Percentiles rank a stretch among this genome's conserved stretches.
phyloP scores from a whole-genome alignment of 2,888 invertebrate genomes.

The Hypsopygia costalis region DNA sequence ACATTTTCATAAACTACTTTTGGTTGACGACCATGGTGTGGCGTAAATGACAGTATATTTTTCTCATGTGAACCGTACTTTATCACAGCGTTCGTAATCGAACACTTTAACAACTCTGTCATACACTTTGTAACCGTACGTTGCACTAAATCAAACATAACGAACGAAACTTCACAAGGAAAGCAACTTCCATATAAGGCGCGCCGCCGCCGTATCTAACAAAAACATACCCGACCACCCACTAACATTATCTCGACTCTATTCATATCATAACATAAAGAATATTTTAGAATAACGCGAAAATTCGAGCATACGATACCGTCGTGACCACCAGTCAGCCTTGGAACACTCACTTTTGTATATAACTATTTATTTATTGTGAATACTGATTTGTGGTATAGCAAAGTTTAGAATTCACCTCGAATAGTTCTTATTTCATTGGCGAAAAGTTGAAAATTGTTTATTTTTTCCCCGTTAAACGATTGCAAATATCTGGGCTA shows the following conservation, averaged over 20 bases:
- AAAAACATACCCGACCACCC: constrained; percentile 2
- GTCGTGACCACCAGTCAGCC: constrained; percentile 48
- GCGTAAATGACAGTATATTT: no score
- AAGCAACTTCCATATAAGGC: constrained; percentile 3
- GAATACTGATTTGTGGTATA: constrained; percentile 5
- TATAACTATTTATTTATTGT: constrained; percentile 14
- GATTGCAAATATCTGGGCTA: constrained; percentile 18
- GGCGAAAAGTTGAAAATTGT: background rate
- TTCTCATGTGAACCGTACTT: no score
- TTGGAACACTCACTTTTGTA: constrained; percentile 64
- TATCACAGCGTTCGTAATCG: no score
- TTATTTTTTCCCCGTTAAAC: constrained; percentile 21
- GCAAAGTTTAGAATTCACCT: background rate
- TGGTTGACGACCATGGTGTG: no score
- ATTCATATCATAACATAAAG: constrained; percentile 8
- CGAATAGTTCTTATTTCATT: background rate
- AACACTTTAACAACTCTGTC: no score
- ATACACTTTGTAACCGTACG: no score
- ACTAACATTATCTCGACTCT: constrained; percentile 1
- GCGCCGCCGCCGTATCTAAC: background rate
- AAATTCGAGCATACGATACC: constrained; percentile 43
- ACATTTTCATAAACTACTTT: no score
- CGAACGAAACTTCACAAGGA: constrained; percentile 5
- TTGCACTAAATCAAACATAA: constrained; percentile 2
- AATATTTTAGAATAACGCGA: constrained; percentile 32